Evolutionary conservation across 2,797 vertebrate species (phyloP), one percentile per base, ranked within the genome.

Genomic region (Enteromius unitaeniatus): DNA sequence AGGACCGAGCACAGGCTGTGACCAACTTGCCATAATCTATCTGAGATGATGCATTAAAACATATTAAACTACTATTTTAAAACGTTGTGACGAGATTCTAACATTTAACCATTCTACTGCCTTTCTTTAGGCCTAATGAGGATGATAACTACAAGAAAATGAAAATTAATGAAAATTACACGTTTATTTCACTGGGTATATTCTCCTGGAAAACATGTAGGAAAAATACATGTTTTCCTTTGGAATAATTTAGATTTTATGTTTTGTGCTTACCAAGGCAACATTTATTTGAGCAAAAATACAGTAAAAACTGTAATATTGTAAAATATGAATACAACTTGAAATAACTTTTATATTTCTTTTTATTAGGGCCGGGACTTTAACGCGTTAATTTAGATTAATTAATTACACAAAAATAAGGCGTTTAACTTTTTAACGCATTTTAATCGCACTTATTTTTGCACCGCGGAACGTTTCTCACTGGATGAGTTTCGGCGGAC

Each of bases 141-240:
- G 15, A 74, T 73, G 34, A 60, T 5, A 60, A 58, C 21, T 0
- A 55, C 23, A 13, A 58, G 7, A 40, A 58, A n/a, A n/a, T n/a
- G n/a, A n/a, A n/a, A n/a, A n/a, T n/a, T n/a, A n/a, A 62, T 81
- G 42, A 62, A 73, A n/a, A 72, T 81, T 11, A 81, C 6, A 11
- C 0, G 6, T 72, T 60, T 45, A 72, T 34, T 23, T 81, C n/a
- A n/a, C n/a, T 4, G 28, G 34, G 23, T 5, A 19, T 40, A 15
- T 37, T 28, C 34, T 40, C 28, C 21, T 26, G 64, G 14, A 69
- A 5, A 45, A 31, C 14, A 37, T 37, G 51, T 3, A 23, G 37
- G 19, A 31, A 17, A 62, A 62, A 60, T 42, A n/a, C n/a, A n/a
- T n/a, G n/a, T n/a, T n/a, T n/a, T n/a, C 15, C 62, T 31, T 64